A percentile compares a stretch with the other conserved stretches of the same genome.
phyloP scores from a whole-genome alignment of 2,888 invertebrate genomes.

The Coecobrya sp. region DNA sequence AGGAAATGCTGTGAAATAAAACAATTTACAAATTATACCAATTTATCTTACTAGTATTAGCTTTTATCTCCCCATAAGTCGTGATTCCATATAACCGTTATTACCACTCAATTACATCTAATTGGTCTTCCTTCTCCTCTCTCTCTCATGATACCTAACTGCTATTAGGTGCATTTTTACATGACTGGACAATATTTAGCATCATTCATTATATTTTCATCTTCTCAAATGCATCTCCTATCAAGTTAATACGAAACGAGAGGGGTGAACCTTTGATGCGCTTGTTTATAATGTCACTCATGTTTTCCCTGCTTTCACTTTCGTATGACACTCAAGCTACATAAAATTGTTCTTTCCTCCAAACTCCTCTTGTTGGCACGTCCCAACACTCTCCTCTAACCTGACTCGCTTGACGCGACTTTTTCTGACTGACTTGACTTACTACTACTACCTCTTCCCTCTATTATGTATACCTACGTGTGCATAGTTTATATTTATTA shows the following conservation, averaged over 20 bases:
- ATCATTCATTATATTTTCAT: background rate
- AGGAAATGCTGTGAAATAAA: constrained; percentile 75
- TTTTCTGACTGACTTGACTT: background rate
- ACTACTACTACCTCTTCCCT: too few species aligned
- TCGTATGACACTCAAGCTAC: background rate
- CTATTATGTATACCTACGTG: background rate
- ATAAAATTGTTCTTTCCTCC: background rate
- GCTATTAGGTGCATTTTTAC: background rate
- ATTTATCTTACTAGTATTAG: too few species aligned
- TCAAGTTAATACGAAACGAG: background rate
- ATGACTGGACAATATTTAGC: background rate
- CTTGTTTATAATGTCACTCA: constrained; percentile 3
- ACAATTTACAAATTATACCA: background rate
- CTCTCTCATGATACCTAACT: background rate
- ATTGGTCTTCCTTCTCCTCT: background rate
- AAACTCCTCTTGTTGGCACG: background rate
- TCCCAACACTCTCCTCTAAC: background rate
- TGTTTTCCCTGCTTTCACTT: background rate
- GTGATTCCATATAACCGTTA: too few species aligned
- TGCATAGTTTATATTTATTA: background rate
- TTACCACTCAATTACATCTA: too few species aligned
- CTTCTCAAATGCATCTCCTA: background rate
- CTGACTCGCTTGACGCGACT: background rate
- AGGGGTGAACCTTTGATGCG: background rate
- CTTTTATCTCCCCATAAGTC: too few species aligned